Percentiles rank a stretch among this genome's conserved stretches.
phyloP scores from a whole-genome alignment of 2,888 invertebrate genomes.

The Sabellastarte sp. region DNA sequence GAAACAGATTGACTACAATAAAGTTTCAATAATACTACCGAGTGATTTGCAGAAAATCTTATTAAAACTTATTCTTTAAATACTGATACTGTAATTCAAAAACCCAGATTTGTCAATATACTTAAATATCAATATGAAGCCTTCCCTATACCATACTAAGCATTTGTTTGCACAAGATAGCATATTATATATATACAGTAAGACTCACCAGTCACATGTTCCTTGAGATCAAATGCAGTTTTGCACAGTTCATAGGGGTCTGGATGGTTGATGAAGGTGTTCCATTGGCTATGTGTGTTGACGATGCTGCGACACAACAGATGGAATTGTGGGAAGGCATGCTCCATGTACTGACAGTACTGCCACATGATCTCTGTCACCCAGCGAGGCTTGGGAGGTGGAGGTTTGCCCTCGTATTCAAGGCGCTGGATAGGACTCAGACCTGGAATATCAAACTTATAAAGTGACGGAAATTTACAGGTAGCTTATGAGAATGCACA shows the following conservation, averaged over 20 bases:
- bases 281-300: constrained; percentile 46
- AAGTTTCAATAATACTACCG: too few species aligned
- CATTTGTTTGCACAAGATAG: too few species aligned
- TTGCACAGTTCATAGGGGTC: constrained; percentile 43
- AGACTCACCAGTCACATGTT: background rate
- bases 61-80: too few species aligned
- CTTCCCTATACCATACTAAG: too few species aligned
- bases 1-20: too few species aligned
- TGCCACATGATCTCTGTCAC: constrained; percentile 44
- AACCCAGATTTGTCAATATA: too few species aligned
- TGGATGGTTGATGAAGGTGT: constrained; percentile 34
- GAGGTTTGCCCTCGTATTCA: constrained; percentile 36
- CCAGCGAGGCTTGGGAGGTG: constrained; percentile 36
- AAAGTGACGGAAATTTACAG: too few species aligned
- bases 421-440: constrained; percentile 46
- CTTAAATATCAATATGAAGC: too few species aligned
- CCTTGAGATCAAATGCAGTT: background rate
- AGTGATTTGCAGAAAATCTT: too few species aligned
- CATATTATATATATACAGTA: too few species aligned
- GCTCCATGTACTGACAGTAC: constrained; percentile 52
- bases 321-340: constrained; percentile 36
- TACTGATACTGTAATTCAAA: too few species aligned
- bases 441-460: constrained; percentile 34
- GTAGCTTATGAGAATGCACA: too few species aligned
- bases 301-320: constrained; percentile 46